Base-by-base conservation (phyloP, 2,113 vertebrate genomes). In the Agelaius tricolor region DNA sequence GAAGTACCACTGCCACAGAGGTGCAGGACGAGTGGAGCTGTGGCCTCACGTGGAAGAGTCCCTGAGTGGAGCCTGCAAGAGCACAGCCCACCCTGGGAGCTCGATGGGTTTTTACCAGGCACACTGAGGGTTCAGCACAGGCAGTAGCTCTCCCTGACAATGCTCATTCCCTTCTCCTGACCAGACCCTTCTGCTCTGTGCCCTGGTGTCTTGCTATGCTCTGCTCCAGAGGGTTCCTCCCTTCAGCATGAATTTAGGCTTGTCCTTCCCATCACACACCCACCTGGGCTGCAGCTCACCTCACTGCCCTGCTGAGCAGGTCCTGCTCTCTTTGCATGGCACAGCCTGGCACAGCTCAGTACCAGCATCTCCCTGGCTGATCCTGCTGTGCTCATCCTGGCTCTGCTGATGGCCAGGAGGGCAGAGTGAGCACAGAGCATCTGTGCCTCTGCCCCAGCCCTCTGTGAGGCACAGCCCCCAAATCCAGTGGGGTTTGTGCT, bases 381-480 rank as follows among this genome's bases (percentile, higher is more conserved):
- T 44, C 59, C 80, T 30, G 47, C 91, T 4, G 4, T 2, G 9
- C 11, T 24, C 4, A 0, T 15, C 33, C 75, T 8, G 3, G 63
- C 62, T 6, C 1, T 1, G 10, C 3, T 5, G 9, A 14, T 23
- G 21, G 59, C 74, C 86, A 0, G 1, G 55, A 49, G 65, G n/a
- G 24, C 37, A 52, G 14, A 1, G 30, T 5, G 46, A 71, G 1
- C 39, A 26, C 57, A 47, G 30, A 69, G 54, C 76, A 54, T 9
- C 76, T 19, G 43, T 28, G 57, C n/a, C 44, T 15, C 66, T 65
- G 47, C 22, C 47, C 43, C 72, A 27, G 28, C 35, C 52, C 62
- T 23, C 33, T 19, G 1, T 0, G 0, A 46, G 57, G 39, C 35
- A 31, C 33, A 77, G 47, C 33, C 71, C 33, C 16, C 68, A 35